Evolutionary conservation across 2,113 vertebrate genomes (phyloP).

Genomic region (Pachyramphus minor): DNA sequence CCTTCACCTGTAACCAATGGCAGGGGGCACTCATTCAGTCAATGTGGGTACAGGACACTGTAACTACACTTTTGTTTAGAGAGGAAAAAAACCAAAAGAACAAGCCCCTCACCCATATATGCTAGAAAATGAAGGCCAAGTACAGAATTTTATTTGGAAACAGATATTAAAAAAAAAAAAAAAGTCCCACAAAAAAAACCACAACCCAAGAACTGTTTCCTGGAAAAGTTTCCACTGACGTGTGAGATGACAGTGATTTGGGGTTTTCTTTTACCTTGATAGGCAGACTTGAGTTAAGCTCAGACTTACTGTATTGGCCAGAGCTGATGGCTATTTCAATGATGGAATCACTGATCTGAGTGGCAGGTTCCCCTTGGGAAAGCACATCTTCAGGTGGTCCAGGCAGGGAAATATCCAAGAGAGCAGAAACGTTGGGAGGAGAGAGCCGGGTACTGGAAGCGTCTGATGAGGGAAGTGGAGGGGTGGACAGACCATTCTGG

Average conservation of each 20-base stretch:
- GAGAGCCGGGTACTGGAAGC: conserved; percentile 83
- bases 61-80: neutral
- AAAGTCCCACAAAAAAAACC: neutral
- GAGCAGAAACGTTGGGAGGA: conserved; percentile 92
- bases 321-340: conserved; percentile 99
- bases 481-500: conserved; percentile 80
- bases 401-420: conserved; percentile 95
- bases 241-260: neutral
- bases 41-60: neutral
- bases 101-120: fast-evolving
- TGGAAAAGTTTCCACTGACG: neutral
- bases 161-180: neutral
- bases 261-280: neutral
- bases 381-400: conserved; percentile 94
- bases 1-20: conserved; percentile 82
- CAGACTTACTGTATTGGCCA: conserved; percentile 84
- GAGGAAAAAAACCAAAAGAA: neutral
- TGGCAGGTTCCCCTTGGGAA: conserved; percentile 86
- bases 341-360: conserved; percentile 97
- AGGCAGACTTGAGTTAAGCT: neutral
- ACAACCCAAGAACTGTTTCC: neutral
- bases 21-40: neutral
- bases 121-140: neutral
- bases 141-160: neutral
- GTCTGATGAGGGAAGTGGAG: conserved; percentile 67